Conservation (phyloP, 2,888 invertebrate species). For the Mellilla xanthometata region DNA sequence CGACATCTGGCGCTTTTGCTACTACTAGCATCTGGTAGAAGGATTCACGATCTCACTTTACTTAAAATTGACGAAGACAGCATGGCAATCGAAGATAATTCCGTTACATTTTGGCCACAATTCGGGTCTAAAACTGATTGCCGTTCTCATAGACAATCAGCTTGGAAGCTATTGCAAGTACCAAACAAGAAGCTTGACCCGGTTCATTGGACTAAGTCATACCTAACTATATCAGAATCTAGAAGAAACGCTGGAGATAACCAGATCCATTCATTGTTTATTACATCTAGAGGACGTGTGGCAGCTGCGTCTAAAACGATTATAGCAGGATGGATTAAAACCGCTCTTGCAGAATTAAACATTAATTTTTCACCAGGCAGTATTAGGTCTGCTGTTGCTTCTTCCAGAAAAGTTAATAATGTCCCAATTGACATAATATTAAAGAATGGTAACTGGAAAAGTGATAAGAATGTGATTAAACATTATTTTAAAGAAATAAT, state of each 20-base stretch:
- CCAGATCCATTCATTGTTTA: background rate
- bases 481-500: conserved; percentile 22
- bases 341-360: background rate
- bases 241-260: background rate
- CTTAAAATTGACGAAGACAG: background rate
- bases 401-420: conserved; percentile 5
- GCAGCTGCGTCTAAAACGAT: conserved; percentile 3
- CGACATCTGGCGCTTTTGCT: background rate
- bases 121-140: background rate
- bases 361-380: background rate
- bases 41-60: background rate
- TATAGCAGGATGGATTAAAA: conserved; percentile 23
- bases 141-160: background rate
- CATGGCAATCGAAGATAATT: background rate
- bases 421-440: conserved; percentile 17
- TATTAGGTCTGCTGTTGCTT: conserved; percentile 19
- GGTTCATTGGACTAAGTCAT: background rate
- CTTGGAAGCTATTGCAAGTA: background rate
- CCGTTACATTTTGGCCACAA: background rate
- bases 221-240: background rate
- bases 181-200: background rate
- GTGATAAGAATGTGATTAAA: conserved; percentile 15
- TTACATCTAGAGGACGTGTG: background rate
- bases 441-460: conserved; percentile 21
- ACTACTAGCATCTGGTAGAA: background rate